phyloP scores from a whole-genome alignment of 2,888 invertebrate species.

The Tachina fera region DNA sequence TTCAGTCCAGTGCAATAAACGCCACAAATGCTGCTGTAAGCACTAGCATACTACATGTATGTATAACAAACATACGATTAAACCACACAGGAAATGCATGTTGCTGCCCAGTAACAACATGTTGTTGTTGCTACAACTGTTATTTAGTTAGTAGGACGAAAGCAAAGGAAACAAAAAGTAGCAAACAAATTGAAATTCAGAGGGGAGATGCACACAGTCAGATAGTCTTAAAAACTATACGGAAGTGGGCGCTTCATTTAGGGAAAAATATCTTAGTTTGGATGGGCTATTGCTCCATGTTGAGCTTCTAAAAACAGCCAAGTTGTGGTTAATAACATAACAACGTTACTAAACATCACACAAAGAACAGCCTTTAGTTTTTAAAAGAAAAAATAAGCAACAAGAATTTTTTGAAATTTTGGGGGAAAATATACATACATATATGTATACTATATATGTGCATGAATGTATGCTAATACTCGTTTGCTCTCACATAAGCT shows the following conservation, averaged over 20 bases:
- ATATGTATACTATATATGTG: background rate
- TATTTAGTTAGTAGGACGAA: conserved; percentile 23
- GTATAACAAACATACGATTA: background rate
- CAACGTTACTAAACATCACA: conserved; percentile 16
- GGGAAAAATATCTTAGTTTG: background rate
- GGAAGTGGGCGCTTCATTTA: conserved; percentile 23
- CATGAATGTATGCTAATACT: background rate
- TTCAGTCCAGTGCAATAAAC: background rate
- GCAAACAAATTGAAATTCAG: conserved; percentile 44
- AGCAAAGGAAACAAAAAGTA: conserved; percentile 10
- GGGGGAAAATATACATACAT: background rate
- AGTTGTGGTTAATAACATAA: conserved; percentile 48
- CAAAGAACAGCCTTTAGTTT: background rate
- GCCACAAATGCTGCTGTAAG: conserved; percentile 16
- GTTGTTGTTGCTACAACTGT: conserved; percentile 38
- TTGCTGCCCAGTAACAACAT: conserved; percentile 47
- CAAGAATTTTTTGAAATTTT: background rate
- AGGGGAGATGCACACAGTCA: background rate
- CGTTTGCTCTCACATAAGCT: background rate
- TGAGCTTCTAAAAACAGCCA: conserved; percentile 8
- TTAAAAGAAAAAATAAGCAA: background rate
- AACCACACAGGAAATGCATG: conserved; percentile 63
- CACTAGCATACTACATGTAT: background rate
- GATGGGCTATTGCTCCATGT: background rate
- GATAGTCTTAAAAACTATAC: background rate